phyloP scores from a whole-genome alignment of 2,797 vertebrate species.

The Clarias laeviceps region DNA sequence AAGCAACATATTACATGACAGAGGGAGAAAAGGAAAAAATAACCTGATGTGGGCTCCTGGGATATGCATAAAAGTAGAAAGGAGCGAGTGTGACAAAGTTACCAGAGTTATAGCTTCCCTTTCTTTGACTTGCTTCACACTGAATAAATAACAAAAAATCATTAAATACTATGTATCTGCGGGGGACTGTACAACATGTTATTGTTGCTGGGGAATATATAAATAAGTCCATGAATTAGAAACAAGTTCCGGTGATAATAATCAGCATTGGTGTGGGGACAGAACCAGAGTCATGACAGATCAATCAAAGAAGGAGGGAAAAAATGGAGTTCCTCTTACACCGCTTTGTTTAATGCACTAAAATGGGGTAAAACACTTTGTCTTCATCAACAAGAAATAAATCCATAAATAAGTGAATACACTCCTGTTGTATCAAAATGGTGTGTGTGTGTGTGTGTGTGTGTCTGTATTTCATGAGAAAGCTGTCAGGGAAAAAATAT shows the following conservation, averaged over 20 bases:
- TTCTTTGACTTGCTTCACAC: neutral
- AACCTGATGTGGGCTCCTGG: too few relatives aligned
- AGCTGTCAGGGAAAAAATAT: conserved; percentile 54
- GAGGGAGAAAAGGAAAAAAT: too few relatives aligned
- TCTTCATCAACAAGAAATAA: neutral
- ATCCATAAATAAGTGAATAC: conserved; percentile 1
- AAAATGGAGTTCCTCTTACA: neutral
- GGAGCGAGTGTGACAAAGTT: too few relatives aligned
- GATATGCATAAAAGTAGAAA: too few relatives aligned
- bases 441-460: conserved; percentile 50
- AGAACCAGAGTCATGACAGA: neutral
- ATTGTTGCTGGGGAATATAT: neutral
- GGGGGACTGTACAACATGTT: neutral
- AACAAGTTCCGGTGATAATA: neutral
- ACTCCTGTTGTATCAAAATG: neutral
- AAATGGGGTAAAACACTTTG: neutral
- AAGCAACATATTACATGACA: too few relatives aligned
- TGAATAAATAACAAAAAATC: neutral
- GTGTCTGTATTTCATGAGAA: conserved; percentile 74
- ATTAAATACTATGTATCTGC: neutral
- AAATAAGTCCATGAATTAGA: neutral
- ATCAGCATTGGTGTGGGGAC: neutral
- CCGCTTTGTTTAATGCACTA: neutral
- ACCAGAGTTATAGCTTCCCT: neutral
- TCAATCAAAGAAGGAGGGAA: neutral